Evolutionary conservation across 2,797 vertebrate species (phyloP), one percentile per base, ranked within the genome.

Genomic region (Pangasius krempfi): DNA sequence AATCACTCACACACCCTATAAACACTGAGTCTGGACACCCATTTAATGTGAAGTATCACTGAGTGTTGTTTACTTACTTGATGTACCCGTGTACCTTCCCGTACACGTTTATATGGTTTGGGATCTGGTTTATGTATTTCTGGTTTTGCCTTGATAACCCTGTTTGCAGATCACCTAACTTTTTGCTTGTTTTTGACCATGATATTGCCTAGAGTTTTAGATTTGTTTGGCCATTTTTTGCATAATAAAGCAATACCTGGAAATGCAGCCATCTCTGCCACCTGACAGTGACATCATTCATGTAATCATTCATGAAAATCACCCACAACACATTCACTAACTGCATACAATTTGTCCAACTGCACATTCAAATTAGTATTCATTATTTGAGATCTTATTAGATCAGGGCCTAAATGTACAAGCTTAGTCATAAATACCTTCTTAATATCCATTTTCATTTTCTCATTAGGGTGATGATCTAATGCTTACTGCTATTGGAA

Each of bases 401-500:
- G 60, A 83, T 47, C 25, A 84, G 14, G 18, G 60, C 40, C 27
- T 73, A 75, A 30, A 86, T 73, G 52, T 73, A 70, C 7, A 20
- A 79, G 83, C 62, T 68, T 88, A 81, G 83, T 8, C 72, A 83
- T 90, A 90, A 92, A 44, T 87, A 78, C 81, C 68, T 78, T 73
- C 52, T 50, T 58, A 72, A 79, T 89, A 85, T 89, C 44, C 86
- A 47, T 90, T 87, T 89, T 84, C 86, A 91, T 50, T 79, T 64
- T 86, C 90, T 87, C 84, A 93, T 89, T 84, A 88, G 87, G 79
- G 82, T 70, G 81, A 81, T 90, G 91, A 93, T 88, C 91, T 92
- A 93, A 94, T 90, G 90, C 88, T 84, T 90, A 87, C 90, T 73
- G 90, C 87, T 89, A 90, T 91, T 90, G 89, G 90, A 80, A 80